These are phyloP conservation scores for Balearica regulorum DNA, from an alignment of 2,797 vertebrate genomes.

Conservation along the genomic window DNA sequence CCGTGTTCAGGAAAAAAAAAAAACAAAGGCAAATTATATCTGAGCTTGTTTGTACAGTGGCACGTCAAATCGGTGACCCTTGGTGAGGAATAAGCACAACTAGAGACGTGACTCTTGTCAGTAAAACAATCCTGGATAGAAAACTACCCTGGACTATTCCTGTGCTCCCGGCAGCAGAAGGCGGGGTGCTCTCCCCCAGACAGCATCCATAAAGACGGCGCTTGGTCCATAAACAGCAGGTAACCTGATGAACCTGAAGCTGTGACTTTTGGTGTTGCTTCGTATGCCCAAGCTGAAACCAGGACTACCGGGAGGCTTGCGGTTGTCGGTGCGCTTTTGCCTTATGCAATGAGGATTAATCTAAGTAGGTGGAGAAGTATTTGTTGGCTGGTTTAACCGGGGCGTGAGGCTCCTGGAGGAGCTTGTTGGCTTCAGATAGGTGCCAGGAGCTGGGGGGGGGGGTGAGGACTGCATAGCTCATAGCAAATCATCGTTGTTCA, in stretches of 20 bases:
- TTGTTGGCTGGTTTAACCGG: conserved; percentile 2
- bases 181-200: neutral
- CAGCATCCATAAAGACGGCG: fast-evolving
- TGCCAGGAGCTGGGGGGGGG: neutral
- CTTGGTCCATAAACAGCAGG: neutral
- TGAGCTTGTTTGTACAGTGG: neutral
- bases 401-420: neutral
- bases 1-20: neutral
- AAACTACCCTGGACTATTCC: neutral
- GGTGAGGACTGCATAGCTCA: neutral
- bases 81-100: neutral
- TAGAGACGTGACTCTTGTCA: neutral
- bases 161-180: neutral
- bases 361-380: neutral
- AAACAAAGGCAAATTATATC: too few relatives aligned
- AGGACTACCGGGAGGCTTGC: neutral
- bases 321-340: neutral
- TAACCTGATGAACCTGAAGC: neutral
- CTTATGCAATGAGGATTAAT: conserved; percentile 9
- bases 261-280: neutral
- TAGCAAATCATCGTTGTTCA: neutral
- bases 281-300: neutral
- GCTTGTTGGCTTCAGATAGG: neutral
- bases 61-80: neutral
- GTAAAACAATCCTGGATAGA: fast-evolving